Base-by-base conservation (phyloP, 2,888 invertebrate species). In the Habroteleia sp. region DNA sequence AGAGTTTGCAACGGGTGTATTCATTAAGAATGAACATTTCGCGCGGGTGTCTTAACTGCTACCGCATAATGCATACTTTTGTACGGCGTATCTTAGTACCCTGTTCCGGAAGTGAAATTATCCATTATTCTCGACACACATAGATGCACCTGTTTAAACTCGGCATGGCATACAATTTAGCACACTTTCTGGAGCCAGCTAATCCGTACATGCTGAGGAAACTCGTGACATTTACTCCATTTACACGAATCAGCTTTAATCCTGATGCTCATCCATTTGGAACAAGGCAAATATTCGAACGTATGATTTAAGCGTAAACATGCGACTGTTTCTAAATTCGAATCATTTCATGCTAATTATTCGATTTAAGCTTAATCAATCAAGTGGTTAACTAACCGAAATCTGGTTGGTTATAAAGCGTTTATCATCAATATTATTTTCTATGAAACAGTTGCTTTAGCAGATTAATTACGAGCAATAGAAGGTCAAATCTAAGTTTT, bases 121-220 rank as follows among this genome's bases (percentile, higher is more conserved):
- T 60, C 66, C 58, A 60, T 65, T 73, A 66, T 52, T 58, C 65
- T 52, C 52, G 29, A 25, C 39, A 33, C 46, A 44, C 48, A 42
- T 56, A 52, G 14, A 58, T 42, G 46, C 58, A 66, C 50, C 44
- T 65, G 73, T 65, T 73, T 60, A 65, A 73, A 66, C 60, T 54
- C 60, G 23, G 48, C 62, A 48, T 46, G 16, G 63, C 63, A 46
- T 80, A 81, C 78, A 81, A 84, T 83, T 85, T 83, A 84, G 79
- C 82, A 74, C 74, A 81, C 77, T 83, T 82, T 76, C 78, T 65
- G 46, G 58, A 78, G 68, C 54, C 63, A 35, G 69, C 79, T 84
- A 84, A 84, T 83, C 83, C 79, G 76, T 69, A 68, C 46, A 65
- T 68, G 77, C 60, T 48, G 65, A 71, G 79, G 62, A 75, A 78